Evolutionary conservation across 2,888 invertebrate genomes (phyloP), one percentile per base, ranked within the genome.

Genomic region (Polyommatus icarus): DNA sequence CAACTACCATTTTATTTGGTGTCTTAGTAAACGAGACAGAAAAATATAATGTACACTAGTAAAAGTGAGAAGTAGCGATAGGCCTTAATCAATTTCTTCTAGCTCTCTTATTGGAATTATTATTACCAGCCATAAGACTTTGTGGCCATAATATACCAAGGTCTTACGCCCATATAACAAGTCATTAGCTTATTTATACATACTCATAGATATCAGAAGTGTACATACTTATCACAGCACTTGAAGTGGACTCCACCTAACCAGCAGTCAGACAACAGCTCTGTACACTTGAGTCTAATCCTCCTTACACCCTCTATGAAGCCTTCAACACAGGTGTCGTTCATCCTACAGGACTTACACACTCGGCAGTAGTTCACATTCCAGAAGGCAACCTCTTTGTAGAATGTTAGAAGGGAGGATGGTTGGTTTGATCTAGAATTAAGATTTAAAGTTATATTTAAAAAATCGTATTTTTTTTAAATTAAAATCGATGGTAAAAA

Each of bases 221-320:
- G n/a, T n/a, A 50, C 50, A 76, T 78, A 90, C 92, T 87, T 89
- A 20, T 93, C 90, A 84, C 93, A 94, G 79, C 93, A 94, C 2
- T 82, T 81, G 77, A 92, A 92, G 0, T 83, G 81, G 46, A 87
- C 80, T 0, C 84, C 87, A 54, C 84, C 86, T 90, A 91, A 94
- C 87, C 89, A 91, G 79, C 94, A 94, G 3, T 89, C 85, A 0
- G 87, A 86, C 61, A 94, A 80, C 46, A 94, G 78, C 1, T 88
- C 87, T 1, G 85, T 79, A 76, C 94, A 94, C 18, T 86, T 84
- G 57, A 87, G 82, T 36, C 92, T 84, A n/a, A 89, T 86, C 0
- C 83, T 83, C 7, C 84, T 79, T 0, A 90, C 83, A 1, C 84
- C 78, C 0, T 84, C 82, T 1, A 80, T 40, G 72, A 89, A 90